Conservation (phyloP, 2,797 vertebrate species). For the Cirrhinus mrigala region DNA sequence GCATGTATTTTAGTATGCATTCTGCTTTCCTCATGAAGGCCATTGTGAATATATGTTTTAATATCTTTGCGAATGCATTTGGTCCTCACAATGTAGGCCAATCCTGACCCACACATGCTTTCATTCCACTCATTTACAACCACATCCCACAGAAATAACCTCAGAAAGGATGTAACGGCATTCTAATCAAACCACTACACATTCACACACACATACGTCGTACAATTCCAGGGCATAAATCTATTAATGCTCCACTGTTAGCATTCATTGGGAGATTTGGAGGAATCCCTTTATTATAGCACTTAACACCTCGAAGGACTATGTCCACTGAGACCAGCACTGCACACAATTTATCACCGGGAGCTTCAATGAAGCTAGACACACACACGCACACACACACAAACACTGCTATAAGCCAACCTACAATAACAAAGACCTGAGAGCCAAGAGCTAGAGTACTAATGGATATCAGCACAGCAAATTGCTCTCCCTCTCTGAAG, state of each 20-base stretch:
- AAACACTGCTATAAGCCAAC: slow-evolving; percentile 51
- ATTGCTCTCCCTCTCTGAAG: slow-evolving; percentile 41
- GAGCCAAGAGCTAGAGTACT: slow-evolving; percentile 36
- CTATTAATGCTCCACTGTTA: slow-evolving; percentile 71
- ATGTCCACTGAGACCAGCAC: slow-evolving; percentile 70
- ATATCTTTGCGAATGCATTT: neutral
- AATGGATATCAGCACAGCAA: slow-evolving; percentile 46
- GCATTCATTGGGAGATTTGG: slow-evolving; percentile 67
- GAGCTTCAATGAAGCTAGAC: slow-evolving; percentile 68
- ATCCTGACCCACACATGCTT: slow-evolving; percentile 10
- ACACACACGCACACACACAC: slow-evolving; percentile 52
- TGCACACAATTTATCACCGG: slow-evolving; percentile 74
- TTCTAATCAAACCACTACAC: slow-evolving; percentile 38
- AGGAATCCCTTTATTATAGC: slow-evolving; percentile 77
- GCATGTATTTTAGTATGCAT: neutral
- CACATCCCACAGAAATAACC: slow-evolving; percentile 23
- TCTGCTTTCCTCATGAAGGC: neutral
- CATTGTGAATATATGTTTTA: slow-evolving; percentile 2
- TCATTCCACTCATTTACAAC: slow-evolving; percentile 40
- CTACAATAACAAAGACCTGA: slow-evolving; percentile 46
- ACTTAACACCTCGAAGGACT: slow-evolving; percentile 73
- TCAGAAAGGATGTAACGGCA: slow-evolving; percentile 27
- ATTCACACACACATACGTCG: slow-evolving; percentile 34
- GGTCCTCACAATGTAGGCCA: neutral
- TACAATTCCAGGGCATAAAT: slow-evolving; percentile 69